phyloP scores from a whole-genome alignment of 1,140 invertebrate species.

The Eupeodes corollae region DNA sequence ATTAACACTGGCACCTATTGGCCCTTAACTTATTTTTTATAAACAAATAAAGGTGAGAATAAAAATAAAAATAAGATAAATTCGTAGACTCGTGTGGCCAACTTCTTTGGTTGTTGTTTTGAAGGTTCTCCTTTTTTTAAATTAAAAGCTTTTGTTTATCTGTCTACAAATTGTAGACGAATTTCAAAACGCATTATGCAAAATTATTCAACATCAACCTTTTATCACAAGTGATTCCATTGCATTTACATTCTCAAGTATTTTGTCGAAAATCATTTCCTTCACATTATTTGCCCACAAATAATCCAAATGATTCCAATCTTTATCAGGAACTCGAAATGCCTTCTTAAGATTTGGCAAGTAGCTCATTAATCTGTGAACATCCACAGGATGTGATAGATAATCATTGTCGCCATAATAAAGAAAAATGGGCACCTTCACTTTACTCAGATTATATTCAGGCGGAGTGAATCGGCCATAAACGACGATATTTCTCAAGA shows the following conservation, averaged over 20 bases:
- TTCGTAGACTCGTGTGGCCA: too few relatives aligned
- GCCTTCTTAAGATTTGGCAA: conserved; percentile 14
- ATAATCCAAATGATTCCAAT: conserved; percentile 64
- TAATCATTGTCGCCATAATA: conserved; percentile 49
- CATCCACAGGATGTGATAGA: conserved; percentile 47
- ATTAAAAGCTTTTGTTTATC: too few relatives aligned
- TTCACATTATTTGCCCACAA: conserved; percentile 49
- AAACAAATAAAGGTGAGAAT: too few relatives aligned
- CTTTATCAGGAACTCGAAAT: conserved; percentile 40
- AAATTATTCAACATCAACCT: too few relatives aligned
- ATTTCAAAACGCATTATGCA: too few relatives aligned
- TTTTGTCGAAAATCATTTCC: conserved; percentile 43
- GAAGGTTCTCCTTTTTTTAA: too few relatives aligned
- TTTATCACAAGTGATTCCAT: too few relatives aligned
- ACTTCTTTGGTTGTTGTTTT: too few relatives aligned
- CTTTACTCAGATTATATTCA: conserved; percentile 43
- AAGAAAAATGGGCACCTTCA: conserved; percentile 49
- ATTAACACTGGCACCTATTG: too few relatives aligned
- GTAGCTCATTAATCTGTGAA: conserved; percentile 38
- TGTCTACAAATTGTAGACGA: too few relatives aligned
- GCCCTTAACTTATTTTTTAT: too few relatives aligned
- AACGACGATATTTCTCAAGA: conserved; percentile 34
- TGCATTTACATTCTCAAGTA: conserved; percentile 13
- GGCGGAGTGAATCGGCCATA: conserved; percentile 41
- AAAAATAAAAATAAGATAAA: too few relatives aligned